Evolutionary conservation across 1,140 invertebrate genomes (phyloP).

Genomic region (Chironomus tepperi): DNA sequence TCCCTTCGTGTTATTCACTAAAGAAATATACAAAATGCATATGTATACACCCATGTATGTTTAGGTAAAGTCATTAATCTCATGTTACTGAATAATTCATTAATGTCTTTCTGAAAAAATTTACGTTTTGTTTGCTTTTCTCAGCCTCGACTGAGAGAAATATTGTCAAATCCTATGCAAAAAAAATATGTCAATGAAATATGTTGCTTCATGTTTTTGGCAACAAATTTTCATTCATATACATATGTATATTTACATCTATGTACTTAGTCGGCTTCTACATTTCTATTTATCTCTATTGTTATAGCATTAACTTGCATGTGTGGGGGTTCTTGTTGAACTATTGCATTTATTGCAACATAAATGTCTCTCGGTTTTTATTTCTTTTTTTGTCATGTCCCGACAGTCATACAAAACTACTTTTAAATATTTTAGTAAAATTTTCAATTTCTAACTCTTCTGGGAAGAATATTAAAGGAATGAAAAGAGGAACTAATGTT

Average conservation of each 20-base stretch:
- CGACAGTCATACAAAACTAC: too few relatives aligned
- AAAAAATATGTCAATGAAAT: constrained; percentile 23
- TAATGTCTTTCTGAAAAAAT: background rate
- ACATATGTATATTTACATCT: background rate
- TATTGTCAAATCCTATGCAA: background rate
- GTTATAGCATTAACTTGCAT: constrained; percentile 10
- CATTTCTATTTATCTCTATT: background rate
- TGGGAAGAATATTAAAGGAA: too few relatives aligned
- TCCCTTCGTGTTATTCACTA: background rate
- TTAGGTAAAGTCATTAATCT: constrained; percentile 20
- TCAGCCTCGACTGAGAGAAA: background rate
- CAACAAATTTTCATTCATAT: background rate
- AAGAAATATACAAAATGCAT: background rate
- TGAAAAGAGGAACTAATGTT: too few relatives aligned
- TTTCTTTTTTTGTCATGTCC: too few relatives aligned
- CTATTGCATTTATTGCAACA: constrained; percentile 3
- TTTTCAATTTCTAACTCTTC: too few relatives aligned
- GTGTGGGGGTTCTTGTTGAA: background rate
- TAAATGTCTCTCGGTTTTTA: background rate
- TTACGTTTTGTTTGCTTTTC: constrained; percentile 21
- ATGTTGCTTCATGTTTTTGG: constrained; percentile 15
- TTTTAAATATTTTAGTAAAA: too few relatives aligned
- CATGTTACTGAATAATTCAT: constrained; percentile 23
- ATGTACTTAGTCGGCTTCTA: background rate
- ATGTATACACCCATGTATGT: too few relatives aligned